Conservation (phyloP, 1,140 invertebrate genomes). For the Leguminivora glycinivorella region DNA sequence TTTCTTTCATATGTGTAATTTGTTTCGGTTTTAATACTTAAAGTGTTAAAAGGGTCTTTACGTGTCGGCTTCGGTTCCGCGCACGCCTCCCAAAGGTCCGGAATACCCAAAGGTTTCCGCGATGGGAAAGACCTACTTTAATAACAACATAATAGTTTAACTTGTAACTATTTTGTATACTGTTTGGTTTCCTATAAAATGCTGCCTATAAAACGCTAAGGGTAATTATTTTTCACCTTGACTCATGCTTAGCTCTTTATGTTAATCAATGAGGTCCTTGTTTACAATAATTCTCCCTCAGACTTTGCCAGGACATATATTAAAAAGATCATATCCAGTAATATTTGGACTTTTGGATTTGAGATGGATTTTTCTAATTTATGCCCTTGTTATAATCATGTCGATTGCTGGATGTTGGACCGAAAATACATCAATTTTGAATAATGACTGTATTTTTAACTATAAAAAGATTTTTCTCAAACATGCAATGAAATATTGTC, state of each 20-base stretch:
- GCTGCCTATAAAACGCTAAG: not conserved
- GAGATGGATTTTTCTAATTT: not conserved
- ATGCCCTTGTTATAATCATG: not conserved
- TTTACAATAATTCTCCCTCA: not conserved
- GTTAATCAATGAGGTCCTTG: not conserved
- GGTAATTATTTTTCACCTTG: not conserved
- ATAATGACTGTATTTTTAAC: too few species aligned
- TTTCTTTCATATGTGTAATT: too few species aligned
- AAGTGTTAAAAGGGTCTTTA: too few species aligned
- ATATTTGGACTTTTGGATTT: constrained; percentile 1
- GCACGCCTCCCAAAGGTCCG: too few species aligned
- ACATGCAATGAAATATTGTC: too few species aligned
- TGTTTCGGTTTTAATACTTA: too few species aligned
- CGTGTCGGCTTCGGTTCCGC: too few species aligned
- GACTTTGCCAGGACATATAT: not conserved
- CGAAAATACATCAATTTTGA: not conserved
- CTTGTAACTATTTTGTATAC: too few species aligned
- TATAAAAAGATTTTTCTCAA: too few species aligned
- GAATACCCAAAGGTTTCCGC: too few species aligned
- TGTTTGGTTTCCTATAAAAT: not conserved
- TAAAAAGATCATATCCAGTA: not conserved
- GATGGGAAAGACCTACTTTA: too few species aligned
- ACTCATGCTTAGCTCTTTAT: not conserved
- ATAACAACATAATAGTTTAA: too few species aligned
- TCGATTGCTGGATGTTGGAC: not conserved